Evolutionary conservation across 2,113 vertebrate genomes (phyloP), one percentile per base, ranked within the genome.

Genomic region (Apodemus sylvaticus): DNA sequence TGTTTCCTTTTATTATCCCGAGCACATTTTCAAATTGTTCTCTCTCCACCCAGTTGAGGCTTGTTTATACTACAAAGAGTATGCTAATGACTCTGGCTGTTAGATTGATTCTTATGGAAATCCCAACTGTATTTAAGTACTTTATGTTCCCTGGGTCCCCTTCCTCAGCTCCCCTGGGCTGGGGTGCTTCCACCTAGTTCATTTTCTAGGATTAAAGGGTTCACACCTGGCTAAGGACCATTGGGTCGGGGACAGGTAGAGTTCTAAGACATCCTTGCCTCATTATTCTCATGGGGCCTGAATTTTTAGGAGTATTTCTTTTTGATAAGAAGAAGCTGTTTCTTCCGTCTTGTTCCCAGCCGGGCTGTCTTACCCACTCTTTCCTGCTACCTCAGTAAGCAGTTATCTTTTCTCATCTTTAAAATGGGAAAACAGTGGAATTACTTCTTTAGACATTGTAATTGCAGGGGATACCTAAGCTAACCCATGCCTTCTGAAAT

Each of bases 51-150:
- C 86, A 94, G 68, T 95, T 79, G 95, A 97, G 71, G 60, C 31
- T 89, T 97, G 97, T 97, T 97, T 97, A 90, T 97, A 95, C 95
- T 96, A 95, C 95, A 68, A 55, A 92, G 89, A 58, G 6, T 93
- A 86, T 98, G 94, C 97, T 98, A 98, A 97, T 98, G 86, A 94
- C 96, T 31, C 78, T 97, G 79, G 91, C 93, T 97, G 89, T 98
- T 96, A 70, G 2, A 94, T 94, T 96, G 85, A 91, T 97, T 95
- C 92, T 94, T 95, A 95, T 89, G 97, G 97, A 95, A 95, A 94
- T 93, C 71, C 53, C 68, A 90, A 1, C 60, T 93, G 68, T 39
- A 36, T 77, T 94, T 79, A 92, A 91, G 91, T 92, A 74, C 22
- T 36, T 9, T 74, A 19, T 14, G 4, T 79, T 85, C 68, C 76